Conservation (phyloP, 2,888 invertebrate species). For the Yponomeuta plumbellus region DNA sequence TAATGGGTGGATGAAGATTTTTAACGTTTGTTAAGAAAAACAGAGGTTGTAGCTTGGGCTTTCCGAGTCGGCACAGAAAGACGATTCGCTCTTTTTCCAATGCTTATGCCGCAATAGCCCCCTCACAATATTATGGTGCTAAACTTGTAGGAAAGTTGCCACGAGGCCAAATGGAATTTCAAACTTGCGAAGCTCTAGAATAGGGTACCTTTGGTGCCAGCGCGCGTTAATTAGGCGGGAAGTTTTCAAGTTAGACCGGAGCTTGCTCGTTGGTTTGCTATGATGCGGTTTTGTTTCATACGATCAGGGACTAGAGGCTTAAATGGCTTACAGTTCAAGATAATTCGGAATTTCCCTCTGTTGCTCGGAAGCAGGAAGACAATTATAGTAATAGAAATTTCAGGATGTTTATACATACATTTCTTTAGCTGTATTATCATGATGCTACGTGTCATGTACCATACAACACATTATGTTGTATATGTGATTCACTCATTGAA, state of each 20-base stretch:
- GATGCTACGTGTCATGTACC: no score
- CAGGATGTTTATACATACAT: no score
- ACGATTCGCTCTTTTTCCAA: neutral
- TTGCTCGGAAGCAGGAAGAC: no score
- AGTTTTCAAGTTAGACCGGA: constrained; percentile 2
- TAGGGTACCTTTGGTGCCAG: neutral
- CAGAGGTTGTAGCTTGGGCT: neutral
- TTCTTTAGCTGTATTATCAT: no score
- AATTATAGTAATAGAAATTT: no score
- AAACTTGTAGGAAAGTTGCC: neutral
- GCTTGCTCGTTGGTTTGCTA: constrained; percentile 3
- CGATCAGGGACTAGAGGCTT: neutral
- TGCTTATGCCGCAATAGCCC: neutral
- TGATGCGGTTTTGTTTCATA: constrained; percentile 5
- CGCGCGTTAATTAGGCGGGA: constrained; percentile 8
- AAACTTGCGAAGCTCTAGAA: neutral
- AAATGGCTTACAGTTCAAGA: neutral
- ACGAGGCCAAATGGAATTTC: neutral
- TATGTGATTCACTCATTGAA: no score
- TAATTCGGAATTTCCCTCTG: neutral
- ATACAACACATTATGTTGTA: no score
- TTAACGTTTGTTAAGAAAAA: no score
- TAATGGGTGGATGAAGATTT: no score
- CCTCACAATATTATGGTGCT: neutral
- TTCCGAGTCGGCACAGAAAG: neutral